Conservation (phyloP, 2,113 vertebrate genomes). For the Megaceryle maxima region DNA sequence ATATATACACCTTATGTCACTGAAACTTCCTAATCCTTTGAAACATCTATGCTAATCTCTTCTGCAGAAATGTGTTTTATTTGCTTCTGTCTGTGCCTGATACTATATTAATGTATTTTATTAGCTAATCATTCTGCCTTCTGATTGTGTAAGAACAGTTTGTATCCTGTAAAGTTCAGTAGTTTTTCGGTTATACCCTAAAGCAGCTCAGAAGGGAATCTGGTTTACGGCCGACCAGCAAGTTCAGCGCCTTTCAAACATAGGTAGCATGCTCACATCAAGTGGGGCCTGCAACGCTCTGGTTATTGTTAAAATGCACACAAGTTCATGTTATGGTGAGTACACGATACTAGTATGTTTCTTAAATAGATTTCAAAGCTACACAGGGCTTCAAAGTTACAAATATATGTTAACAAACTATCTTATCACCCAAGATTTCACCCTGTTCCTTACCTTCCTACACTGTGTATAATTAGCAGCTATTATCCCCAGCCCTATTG, state of each 20-base stretch:
- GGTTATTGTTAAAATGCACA: not conserved
- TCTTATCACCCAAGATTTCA: not conserved
- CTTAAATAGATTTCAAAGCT: not conserved
- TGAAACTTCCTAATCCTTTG: conserved; percentile 24
- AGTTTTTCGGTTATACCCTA: not conserved
- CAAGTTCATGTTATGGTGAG: not conserved
- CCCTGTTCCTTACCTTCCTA: not conserved
- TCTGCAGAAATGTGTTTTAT: not conserved
- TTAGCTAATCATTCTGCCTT: not conserved
- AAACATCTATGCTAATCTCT: conserved; percentile 17
- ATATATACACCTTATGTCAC: conserved; percentile 28
- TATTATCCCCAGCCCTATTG: not conserved
- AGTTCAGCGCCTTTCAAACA: not conserved
- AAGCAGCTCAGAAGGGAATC: not conserved
- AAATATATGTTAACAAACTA: not conserved
- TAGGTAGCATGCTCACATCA: accelerated
- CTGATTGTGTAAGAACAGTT: not conserved
- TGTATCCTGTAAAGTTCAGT: not conserved
- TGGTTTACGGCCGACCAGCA: not conserved
- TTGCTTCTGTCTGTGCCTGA: not conserved
- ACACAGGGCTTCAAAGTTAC: not conserved
- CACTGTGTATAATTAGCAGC: not conserved
- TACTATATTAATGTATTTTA: not conserved
- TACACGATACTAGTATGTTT: not conserved
- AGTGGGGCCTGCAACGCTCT: not conserved